phyloP scores from a whole-genome alignment of 2,113 vertebrate genomes.

The Serilophus lunatus region DNA sequence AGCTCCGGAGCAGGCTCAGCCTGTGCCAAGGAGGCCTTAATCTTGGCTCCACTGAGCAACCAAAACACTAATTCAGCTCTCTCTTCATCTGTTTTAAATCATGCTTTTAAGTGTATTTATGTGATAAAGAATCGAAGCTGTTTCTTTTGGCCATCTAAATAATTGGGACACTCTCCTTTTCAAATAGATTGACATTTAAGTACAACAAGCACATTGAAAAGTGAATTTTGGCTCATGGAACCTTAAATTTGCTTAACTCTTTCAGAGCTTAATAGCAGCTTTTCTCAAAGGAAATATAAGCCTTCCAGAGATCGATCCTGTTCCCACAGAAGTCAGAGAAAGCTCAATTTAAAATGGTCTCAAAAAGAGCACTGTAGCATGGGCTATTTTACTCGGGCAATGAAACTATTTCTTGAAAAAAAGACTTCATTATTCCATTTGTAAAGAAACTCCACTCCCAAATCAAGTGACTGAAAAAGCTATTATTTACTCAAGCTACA shows the following conservation, averaged over 20 bases:
- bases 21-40: background rate
- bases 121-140: conserved; percentile 70
- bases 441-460: background rate
- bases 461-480: background rate
- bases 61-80: conserved; percentile 35
- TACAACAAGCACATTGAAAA: conserved; percentile 64
- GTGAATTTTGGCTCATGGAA: conserved; percentile 34
- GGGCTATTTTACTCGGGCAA: background rate
- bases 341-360: background rate
- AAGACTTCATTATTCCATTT: background rate
- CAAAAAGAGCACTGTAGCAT: background rate
- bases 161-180: conserved; percentile 69
- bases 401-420: background rate
- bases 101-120: conserved; percentile 63
- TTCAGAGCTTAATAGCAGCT: conserved; percentile 9
- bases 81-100: conserved; percentile 74
- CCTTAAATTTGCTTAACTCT: conserved; percentile 33
- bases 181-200: conserved; percentile 54
- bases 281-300: conserved; percentile 29
- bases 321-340: background rate
- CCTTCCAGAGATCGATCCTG: background rate
- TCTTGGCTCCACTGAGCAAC: background rate
- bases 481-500: background rate
- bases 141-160: conserved; percentile 71
- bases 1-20: background rate